Conservation (phyloP, 2,113 vertebrate genomes). For the Gallinago undulata region DNA sequence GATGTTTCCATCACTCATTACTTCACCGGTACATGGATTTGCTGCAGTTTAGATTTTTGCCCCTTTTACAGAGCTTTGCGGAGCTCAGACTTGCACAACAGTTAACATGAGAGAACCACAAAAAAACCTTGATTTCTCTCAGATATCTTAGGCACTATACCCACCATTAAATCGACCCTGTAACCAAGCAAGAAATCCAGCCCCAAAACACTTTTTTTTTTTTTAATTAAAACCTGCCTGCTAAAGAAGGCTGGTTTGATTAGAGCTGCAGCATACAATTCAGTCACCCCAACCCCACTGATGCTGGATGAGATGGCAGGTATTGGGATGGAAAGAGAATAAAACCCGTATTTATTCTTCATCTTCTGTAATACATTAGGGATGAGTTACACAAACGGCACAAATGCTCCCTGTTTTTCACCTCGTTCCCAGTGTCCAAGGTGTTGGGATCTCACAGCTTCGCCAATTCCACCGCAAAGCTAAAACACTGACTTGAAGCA, state of each 20-base stretch:
- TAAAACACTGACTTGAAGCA: neutral
- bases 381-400: neutral
- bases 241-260: neutral
- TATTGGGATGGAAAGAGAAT: neutral
- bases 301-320: neutral
- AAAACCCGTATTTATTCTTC: neutral
- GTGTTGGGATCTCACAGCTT: neutral
- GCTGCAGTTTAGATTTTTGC: neutral
- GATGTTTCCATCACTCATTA: neutral
- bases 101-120: neutral
- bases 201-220: neutral
- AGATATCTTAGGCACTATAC: neutral
- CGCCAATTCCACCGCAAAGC: neutral
- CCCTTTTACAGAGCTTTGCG: neutral
- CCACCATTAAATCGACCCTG: fast-evolving
- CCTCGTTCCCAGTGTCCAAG: neutral
- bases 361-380: neutral
- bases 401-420: neutral
- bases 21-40: neutral
- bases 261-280: neutral
- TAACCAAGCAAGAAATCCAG: neutral
- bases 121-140: neutral
- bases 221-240: neutral
- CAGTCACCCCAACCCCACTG: neutral
- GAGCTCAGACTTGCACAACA: neutral